phyloP scores from a whole-genome alignment of 2,888 invertebrate species.

The Ptilodon capucinus region DNA sequence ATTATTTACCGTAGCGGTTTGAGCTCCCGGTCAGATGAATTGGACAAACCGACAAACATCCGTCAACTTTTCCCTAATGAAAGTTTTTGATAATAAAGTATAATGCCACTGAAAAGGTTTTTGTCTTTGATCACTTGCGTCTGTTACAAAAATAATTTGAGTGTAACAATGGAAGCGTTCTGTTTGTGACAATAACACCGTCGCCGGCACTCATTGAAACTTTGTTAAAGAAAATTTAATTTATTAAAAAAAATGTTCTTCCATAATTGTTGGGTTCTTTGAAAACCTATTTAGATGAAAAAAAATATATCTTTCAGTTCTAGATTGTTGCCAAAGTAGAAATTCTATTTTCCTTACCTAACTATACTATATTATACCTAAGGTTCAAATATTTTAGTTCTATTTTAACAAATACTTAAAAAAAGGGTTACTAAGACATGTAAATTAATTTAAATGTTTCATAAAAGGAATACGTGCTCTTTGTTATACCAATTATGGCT shows the following conservation, averaged over 20 bases:
- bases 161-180: conserved; percentile 37
- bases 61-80: conserved; percentile 64
- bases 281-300: neutral
- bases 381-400: too few species aligned
- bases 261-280: neutral
- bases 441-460: too few species aligned
- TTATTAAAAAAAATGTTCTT: neutral
- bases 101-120: conserved; percentile 55
- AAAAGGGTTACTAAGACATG: too few species aligned
- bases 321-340: too few species aligned
- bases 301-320: too few species aligned
- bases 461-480: neutral
- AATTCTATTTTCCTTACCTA: too few species aligned
- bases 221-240: neutral
- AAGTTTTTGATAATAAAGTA: conserved; percentile 66
- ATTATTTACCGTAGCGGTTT: conserved; percentile 63
- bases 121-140: conserved; percentile 64
- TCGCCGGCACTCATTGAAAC: neutral
- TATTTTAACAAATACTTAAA: too few species aligned
- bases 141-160: conserved; percentile 43
- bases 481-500: neutral
- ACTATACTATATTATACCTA: too few species aligned
- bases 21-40: conserved; percentile 63
- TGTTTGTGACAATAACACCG: conserved; percentile 29
- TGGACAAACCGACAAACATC: conserved; percentile 62